Evolutionary conservation across 1,140 invertebrate genomes (phyloP), one percentile per base, ranked within the genome.

Genomic region (Anastrepha ludens): DNA sequence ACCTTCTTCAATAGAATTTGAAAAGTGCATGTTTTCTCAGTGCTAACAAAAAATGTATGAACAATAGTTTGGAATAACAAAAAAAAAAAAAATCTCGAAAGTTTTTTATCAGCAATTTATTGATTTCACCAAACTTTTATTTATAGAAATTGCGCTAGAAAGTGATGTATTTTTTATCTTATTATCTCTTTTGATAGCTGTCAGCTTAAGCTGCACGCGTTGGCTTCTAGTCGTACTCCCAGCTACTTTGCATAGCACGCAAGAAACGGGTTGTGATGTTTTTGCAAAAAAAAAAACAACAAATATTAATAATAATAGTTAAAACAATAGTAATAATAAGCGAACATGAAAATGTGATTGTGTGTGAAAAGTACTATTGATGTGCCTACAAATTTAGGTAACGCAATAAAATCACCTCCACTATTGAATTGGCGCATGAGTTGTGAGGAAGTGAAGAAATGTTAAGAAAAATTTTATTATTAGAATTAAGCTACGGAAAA

Each of bases 101-200:
- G 0, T 29, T 29, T 29, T 29, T 29, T 29, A 29, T 29, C 29
- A 29, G 29, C 29, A 29, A 29, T 29, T 29, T 29, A 29, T 29
- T 29, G 29, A 29, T 29, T 29, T 29, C 29, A 29, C 29, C 29
- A 29, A 29, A 29, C 29, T 29, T 29, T 0, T 29, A 29, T 29
- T 29, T 29, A 29, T 29, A 29, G 29, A 29, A 29, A 29, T 29
- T 29, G 29, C 29, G 29, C 29, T 29, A 29, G 65, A 67, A 41
- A 6, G 9, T 41, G 39, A 67, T 67, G 29, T 3, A 67, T 67
- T 67, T 67, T 67, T 67, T 67, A 41, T 67, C 39, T 67, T 67
- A 67, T 67, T 67, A 29, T 67, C 39, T 67, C 65, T 67, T 67
- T 67, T 67, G 65, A 41, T 67, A 67, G 65, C 65, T 67, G 65